These are phyloP conservation scores for Stenurella melanura DNA, from an alignment of 2,888 invertebrate species.

Conservation along the genomic window DNA sequence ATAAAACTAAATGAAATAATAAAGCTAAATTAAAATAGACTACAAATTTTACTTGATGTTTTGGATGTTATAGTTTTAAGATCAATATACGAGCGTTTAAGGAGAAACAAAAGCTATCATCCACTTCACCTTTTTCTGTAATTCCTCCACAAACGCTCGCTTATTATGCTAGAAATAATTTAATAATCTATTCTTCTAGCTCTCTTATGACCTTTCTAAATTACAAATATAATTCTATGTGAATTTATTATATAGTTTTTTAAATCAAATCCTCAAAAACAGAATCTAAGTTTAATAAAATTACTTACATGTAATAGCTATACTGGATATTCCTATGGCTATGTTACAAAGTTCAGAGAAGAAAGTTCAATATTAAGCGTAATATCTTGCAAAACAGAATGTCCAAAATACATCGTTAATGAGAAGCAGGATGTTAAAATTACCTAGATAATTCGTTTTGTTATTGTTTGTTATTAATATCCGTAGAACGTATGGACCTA, in stretches of 20 bases:
- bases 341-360: too few species aligned
- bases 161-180: slow-evolving; percentile 55
- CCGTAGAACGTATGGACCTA: too few species aligned
- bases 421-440: too few species aligned
- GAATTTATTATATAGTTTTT: slow-evolving; percentile 54
- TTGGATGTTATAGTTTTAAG: slow-evolving; percentile 59
- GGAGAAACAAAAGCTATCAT: slow-evolving; percentile 42
- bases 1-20: slow-evolving; percentile 69
- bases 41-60: slow-evolving; percentile 61
- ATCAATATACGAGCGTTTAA: slow-evolving; percentile 53
- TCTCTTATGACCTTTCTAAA: slow-evolving; percentile 60
- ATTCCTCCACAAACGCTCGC: slow-evolving; percentile 59
- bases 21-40: slow-evolving; percentile 65
- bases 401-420: too few species aligned
- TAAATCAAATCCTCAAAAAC: slow-evolving; percentile 22
- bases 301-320: neutral
- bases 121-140: slow-evolving; percentile 7
- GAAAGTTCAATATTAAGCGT: too few species aligned
- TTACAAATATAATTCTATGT: slow-evolving; percentile 60
- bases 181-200: slow-evolving; percentile 60
- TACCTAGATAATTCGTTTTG: too few species aligned
- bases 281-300: neutral
- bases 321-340: too few species aligned
- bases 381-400: too few species aligned
- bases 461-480: too few species aligned